These are phyloP conservation scores for Phaenicophaeus curvirostris DNA, from an alignment of 2,797 vertebrate species.

Conservation along the genomic window DNA sequence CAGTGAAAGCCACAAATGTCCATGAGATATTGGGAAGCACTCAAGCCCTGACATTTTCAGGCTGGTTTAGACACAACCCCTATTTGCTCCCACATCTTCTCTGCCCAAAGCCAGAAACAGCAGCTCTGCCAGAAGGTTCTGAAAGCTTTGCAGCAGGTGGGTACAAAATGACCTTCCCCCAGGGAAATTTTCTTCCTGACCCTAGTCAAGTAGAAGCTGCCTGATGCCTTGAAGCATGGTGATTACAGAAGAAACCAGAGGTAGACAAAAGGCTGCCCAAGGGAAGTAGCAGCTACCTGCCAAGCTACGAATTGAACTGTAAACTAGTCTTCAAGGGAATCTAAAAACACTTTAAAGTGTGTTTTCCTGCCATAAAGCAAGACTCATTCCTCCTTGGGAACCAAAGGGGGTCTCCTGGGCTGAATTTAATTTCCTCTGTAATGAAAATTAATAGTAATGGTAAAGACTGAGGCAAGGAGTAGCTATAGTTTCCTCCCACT, in stretches of 20 bases:
- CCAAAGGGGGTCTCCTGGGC: slow-evolving; percentile 1
- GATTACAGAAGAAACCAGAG: neutral
- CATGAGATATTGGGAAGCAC: neutral
- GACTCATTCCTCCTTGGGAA: neutral
- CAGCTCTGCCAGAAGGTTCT: neutral
- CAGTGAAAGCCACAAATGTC: neutral
- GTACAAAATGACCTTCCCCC: neutral
- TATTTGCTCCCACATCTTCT: neutral
- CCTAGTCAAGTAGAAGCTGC: slow-evolving; percentile 25
- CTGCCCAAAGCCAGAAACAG: neutral
- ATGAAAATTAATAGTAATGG: slow-evolving; percentile 49
- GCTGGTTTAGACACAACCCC: neutral
- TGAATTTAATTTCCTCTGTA: slow-evolving; percentile 27
- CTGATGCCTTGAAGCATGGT: slow-evolving; percentile 19
- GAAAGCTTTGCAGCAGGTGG: neutral
- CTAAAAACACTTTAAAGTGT: slow-evolving; percentile 14
- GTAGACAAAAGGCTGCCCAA: neutral
- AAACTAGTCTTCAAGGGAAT: neutral
- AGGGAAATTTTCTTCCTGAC: slow-evolving; percentile 31
- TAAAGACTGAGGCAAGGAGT: neutral
- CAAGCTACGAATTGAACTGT: neutral
- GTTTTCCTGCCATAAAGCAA: neutral
- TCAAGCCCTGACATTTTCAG: neutral
- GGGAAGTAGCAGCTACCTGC: slow-evolving; percentile 14
- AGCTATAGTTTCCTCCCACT: neutral